phyloP scores from a whole-genome alignment of 2,797 vertebrate genomes.

The Sternarchorhynchus goeldii region DNA sequence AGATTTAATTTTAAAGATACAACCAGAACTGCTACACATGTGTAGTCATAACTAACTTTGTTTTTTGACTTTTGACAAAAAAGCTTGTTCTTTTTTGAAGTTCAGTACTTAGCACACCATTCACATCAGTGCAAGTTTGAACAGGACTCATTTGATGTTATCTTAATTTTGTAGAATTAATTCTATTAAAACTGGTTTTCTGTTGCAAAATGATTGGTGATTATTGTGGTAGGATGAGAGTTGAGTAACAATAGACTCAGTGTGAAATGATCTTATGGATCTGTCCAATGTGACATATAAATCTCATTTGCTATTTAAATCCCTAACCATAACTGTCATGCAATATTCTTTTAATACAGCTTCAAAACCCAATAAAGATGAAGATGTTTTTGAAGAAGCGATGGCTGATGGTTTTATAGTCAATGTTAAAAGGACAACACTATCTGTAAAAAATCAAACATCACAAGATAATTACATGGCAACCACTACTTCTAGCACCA shows the following conservation, averaged over 20 bases:
- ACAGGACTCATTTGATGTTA: slow-evolving; percentile 1
- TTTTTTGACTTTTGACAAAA: neutral
- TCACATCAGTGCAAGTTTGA: neutral
- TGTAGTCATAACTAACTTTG: slow-evolving; percentile 22
- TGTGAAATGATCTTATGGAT: neutral
- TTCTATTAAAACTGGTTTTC: too few species aligned
- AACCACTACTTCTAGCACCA: neutral
- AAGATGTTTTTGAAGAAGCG: slow-evolving; percentile 60
- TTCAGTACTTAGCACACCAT: slow-evolving; percentile 13
- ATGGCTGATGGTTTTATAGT: slow-evolving; percentile 66
- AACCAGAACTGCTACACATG: slow-evolving; percentile 29
- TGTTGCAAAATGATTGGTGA: too few species aligned
- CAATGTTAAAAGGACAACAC: slow-evolving; percentile 1
- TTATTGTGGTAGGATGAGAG: too few species aligned
- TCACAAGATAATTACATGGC: slow-evolving; percentile 37
- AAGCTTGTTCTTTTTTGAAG: neutral
- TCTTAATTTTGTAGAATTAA: slow-evolving; percentile 1
- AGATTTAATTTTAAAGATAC: slow-evolving; percentile 16
- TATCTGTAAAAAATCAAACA: slow-evolving; percentile 9
- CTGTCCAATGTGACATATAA: neutral
- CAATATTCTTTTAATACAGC: slow-evolving; percentile 30
- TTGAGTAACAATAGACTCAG: neutral
- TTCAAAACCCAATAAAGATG: slow-evolving; percentile 50
- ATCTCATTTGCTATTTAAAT: neutral
- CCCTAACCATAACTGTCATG: neutral